Percentiles rank a stretch among this genome's conserved stretches.
phyloP scores from a whole-genome alignment of 2,113 vertebrate species.

The Emydura subglobosa region DNA sequence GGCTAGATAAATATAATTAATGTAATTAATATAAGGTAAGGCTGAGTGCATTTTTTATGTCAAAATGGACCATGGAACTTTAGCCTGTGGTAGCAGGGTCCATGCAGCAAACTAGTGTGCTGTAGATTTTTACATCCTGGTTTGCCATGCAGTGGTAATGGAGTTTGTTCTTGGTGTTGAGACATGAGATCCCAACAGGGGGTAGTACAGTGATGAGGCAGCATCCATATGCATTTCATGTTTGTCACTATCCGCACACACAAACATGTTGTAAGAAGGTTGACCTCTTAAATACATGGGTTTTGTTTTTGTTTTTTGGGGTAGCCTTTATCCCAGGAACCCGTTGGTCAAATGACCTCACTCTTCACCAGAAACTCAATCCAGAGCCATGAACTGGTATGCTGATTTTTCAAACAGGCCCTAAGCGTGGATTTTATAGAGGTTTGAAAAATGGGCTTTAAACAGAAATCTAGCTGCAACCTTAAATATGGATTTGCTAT shows the following conservation, averaged over 20 bases:
- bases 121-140: too few species aligned
- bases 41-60: too few species aligned
- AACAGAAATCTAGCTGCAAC: not conserved
- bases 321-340: not conserved
- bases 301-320: not conserved
- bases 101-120: too few species aligned
- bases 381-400: not conserved
- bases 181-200: not conserved
- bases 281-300: not conserved
- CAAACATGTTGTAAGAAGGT: not conserved
- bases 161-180: not conserved
- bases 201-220: fast-evolving
- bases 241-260: not conserved
- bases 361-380: not conserved
- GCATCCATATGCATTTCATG: not conserved
- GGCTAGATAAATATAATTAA: too few species aligned
- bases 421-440: not conserved
- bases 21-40: too few species aligned
- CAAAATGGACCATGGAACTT: too few species aligned
- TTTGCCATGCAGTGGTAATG: not conserved
- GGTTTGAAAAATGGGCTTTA: not conserved
- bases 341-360: not conserved
- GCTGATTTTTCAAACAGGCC: not conserved
- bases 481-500: not conserved
- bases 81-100: too few species aligned